A percentile compares a stretch with the other conserved stretches of the same genome.
phyloP scores from a whole-genome alignment of 35 echinoderm and acorn worm genomes.

The Apostichopus japonicus region DNA sequence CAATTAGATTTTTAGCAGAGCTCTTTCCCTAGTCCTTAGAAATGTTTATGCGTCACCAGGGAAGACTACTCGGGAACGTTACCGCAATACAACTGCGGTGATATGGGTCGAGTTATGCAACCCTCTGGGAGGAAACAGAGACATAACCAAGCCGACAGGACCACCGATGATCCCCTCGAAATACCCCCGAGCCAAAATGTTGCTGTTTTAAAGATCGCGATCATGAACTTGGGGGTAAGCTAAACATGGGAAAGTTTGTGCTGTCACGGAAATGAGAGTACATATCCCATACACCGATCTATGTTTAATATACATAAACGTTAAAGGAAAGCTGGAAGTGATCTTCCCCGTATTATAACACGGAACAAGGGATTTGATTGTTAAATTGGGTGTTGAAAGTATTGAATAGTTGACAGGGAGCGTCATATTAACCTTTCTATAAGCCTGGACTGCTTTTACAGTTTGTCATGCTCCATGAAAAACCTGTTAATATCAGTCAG shows the following conservation, averaged over 20 bases:
- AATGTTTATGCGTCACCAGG: not conserved
- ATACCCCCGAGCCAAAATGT: not conserved
- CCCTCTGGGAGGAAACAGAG: not conserved
- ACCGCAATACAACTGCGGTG: not conserved
- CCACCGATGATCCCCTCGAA: not conserved
- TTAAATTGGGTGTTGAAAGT: no score
- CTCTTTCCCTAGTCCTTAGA: not conserved
- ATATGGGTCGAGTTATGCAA: not conserved
- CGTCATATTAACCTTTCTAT: no score
- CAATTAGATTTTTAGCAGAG: not conserved
- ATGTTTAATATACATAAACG: no score
- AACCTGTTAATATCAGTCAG: no score
- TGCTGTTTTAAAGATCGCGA: constrained; percentile 13
- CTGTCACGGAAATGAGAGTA: no score
- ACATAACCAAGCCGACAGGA: not conserved
- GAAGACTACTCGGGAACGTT: not conserved
- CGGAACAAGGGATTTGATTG: no score
- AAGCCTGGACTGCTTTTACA: no score
- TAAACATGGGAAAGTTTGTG: not conserved
- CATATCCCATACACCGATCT: no score
- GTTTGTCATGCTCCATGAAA: no score
- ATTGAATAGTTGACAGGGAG: no score
- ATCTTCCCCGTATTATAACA: no score
- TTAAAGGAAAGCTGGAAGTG: no score
- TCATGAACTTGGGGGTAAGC: constrained; percentile 19